A percentile compares a stretch with the other conserved stretches of the same genome.
These are phyloP conservation scores for Agriopis aurantiaria DNA, from an alignment of 2,888 invertebrate genomes.

Conservation along the genomic window DNA sequence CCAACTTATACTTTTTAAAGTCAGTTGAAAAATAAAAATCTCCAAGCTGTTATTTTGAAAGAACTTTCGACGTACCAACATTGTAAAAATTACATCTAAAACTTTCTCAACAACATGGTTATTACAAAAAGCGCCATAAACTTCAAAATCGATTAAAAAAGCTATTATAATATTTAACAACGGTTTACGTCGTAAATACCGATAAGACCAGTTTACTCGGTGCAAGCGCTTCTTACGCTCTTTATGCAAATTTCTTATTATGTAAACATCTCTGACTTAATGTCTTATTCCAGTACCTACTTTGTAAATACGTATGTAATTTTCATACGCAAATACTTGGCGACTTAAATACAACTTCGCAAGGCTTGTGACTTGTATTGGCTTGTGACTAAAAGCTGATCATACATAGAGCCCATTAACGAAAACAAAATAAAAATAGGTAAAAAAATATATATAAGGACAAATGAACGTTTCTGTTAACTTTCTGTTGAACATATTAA, in stretches of 20 bases:
- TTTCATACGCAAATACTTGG: slow-evolving; percentile 28
- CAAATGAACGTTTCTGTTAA: too few relatives aligned
- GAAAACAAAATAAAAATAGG: too few relatives aligned
- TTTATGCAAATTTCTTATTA: slow-evolving; percentile 38
- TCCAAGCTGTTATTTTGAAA: too few relatives aligned
- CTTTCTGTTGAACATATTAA: too few relatives aligned
- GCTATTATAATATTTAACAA: slow-evolving; percentile 14
- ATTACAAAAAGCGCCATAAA: slow-evolving; percentile 4
- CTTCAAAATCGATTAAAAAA: slow-evolving; percentile 18
- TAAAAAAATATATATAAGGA: too few relatives aligned
- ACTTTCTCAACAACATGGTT: neutral
- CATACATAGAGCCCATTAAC: too few relatives aligned
- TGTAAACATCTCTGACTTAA: slow-evolving; percentile 27
- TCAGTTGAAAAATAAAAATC: too few relatives aligned
- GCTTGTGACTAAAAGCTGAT: too few relatives aligned
- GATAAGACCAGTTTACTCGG: slow-evolving; percentile 20
- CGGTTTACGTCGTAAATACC: slow-evolving; percentile 29
- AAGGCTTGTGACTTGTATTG: neutral
- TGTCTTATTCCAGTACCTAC: slow-evolving; percentile 20
- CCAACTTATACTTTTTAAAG: too few relatives aligned
- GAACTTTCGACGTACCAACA: neutral
- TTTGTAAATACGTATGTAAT: slow-evolving; percentile 19
- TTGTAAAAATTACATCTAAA: neutral
- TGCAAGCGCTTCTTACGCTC: slow-evolving; percentile 29
- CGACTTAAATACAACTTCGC: slow-evolving; percentile 7